Percentiles rank a stretch among this genome's conserved stretches.
Conservation (phyloP, 2,797 vertebrate species). For the Lerista edwardsae region DNA sequence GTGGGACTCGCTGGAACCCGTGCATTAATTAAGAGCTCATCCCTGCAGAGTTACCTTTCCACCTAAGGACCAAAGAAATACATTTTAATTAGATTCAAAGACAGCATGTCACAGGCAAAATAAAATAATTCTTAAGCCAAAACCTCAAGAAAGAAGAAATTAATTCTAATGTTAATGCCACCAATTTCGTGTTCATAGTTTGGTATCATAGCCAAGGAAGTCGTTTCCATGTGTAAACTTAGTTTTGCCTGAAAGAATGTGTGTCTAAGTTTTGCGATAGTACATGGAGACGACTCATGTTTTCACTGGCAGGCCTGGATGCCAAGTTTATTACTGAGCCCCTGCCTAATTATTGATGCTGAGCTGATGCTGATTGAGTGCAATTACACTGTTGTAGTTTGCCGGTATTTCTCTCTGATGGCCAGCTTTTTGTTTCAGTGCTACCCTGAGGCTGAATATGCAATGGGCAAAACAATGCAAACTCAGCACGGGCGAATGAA, state of each 20-base stretch:
- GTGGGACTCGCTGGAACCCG: conserved; percentile 79
- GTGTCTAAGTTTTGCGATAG: background rate
- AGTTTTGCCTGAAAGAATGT: conserved; percentile 24
- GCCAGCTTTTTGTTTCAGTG: conserved; percentile 40
- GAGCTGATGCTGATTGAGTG: conserved; percentile 42
- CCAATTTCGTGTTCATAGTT: conserved; percentile 29
- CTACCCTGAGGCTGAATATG: conserved; percentile 20
- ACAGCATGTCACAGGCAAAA: conserved; percentile 74
- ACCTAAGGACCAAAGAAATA: conserved; percentile 80
- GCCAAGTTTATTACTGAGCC: conserved; percentile 10
- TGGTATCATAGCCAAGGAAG: conserved; percentile 10
- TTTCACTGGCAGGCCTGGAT: conserved; percentile 25
- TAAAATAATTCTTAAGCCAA: conserved; percentile 66
- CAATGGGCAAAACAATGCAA: conserved; percentile 48
- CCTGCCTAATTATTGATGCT: conserved; percentile 39
- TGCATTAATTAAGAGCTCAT: conserved; percentile 84
- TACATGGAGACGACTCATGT: conserved; percentile 5
- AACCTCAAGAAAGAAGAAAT: conserved; percentile 58
- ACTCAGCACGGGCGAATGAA: conserved; percentile 48
- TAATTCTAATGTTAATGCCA: conserved; percentile 52
- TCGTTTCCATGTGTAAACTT: background rate
- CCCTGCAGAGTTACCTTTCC: conserved; percentile 79
- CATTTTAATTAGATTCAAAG: conserved; percentile 82
- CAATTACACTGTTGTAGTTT: conserved; percentile 8
- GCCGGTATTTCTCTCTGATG: conserved; percentile 38